Evolutionary conservation across 2,888 invertebrate species (phyloP).

Genomic region (Gerris lacustris): DNA sequence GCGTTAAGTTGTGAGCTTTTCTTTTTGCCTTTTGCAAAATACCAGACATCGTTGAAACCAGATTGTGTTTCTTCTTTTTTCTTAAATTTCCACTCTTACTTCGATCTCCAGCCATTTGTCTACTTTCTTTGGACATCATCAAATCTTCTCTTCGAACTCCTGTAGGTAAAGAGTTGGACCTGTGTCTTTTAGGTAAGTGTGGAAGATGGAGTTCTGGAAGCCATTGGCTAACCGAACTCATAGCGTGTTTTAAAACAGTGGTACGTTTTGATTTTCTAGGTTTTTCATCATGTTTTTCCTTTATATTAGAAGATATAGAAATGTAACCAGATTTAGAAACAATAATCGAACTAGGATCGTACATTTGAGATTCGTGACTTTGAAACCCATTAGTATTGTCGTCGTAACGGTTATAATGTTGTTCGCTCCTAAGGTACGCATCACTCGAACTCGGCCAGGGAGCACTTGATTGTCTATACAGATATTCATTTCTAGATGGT

Average conservation of each 20-base stretch:
- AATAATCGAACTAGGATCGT: conserved; percentile 48
- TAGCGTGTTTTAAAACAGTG: conserved; percentile 60
- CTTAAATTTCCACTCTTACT: conserved; percentile 30
- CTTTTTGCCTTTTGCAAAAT: conserved; percentile 72
- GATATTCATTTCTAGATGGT: neutral
- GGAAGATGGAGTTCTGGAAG: conserved; percentile 59
- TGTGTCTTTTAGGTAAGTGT: conserved; percentile 55
- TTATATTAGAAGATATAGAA: conserved; percentile 57
- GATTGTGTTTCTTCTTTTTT: conserved; percentile 65
- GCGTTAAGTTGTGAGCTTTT: conserved; percentile 43
- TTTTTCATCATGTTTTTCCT: conserved; percentile 41
- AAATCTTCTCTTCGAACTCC: conserved; percentile 38
- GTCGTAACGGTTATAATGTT: neutral
- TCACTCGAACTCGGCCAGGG: neutral
- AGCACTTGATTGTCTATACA: neutral
- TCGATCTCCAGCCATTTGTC: conserved; percentile 14
- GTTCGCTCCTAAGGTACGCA: neutral
- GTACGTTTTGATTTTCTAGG: conserved; percentile 56
- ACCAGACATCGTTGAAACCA: conserved; percentile 73
- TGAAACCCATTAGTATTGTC: conserved; percentile 7
- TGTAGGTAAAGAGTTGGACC: conserved; percentile 70
- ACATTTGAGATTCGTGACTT: conserved; percentile 36
- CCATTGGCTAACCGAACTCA: conserved; percentile 68
- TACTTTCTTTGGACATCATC: conserved; percentile 24
- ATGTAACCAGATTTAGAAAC: conserved; percentile 68